Evolutionary conservation across 2,888 invertebrate genomes (phyloP).

Genomic region (Copidosoma aretas): DNA sequence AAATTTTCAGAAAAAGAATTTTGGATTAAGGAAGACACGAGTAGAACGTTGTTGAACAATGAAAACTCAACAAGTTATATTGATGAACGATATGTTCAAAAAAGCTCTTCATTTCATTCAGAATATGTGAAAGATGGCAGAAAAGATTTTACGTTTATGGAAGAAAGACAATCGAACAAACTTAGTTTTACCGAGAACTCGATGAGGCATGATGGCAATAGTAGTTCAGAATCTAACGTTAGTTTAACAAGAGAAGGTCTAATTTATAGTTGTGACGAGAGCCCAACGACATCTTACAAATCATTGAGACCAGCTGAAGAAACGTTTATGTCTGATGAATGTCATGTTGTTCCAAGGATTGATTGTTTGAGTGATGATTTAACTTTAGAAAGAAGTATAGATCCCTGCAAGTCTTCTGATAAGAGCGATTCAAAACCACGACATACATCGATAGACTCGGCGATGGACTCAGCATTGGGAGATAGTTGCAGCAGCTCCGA

Average conservation of each 20-base stretch:
- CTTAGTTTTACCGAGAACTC: conserved; percentile 39
- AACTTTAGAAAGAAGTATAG: conserved; percentile 30
- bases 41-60: neutral
- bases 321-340: conserved; percentile 55
- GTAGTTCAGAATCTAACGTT: conserved; percentile 53
- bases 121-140: conserved; percentile 52
- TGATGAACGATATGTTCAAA: no score
- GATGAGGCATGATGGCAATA: conserved; percentile 43
- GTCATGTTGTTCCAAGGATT: conserved; percentile 58
- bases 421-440: conserved; percentile 56
- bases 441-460: conserved; percentile 71
- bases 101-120: conserved; percentile 54
- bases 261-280: conserved; percentile 36
- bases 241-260: conserved; percentile 35
- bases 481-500: conserved; percentile 62
- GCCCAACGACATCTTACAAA: conserved; percentile 52
- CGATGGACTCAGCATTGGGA: conserved; percentile 71
- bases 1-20: conserved; percentile 16
- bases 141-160: conserved; percentile 51
- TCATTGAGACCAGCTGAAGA: conserved; percentile 53
- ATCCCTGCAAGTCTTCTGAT: conserved; percentile 41
- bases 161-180: conserved; percentile 53
- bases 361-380: conserved; percentile 43
- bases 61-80: conserved; percentile 48
- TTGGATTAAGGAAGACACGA: neutral